These are phyloP conservation scores for Enteromius trimaculatus DNA, from an alignment of 2,797 vertebrate species.

Conservation along the genomic window DNA sequence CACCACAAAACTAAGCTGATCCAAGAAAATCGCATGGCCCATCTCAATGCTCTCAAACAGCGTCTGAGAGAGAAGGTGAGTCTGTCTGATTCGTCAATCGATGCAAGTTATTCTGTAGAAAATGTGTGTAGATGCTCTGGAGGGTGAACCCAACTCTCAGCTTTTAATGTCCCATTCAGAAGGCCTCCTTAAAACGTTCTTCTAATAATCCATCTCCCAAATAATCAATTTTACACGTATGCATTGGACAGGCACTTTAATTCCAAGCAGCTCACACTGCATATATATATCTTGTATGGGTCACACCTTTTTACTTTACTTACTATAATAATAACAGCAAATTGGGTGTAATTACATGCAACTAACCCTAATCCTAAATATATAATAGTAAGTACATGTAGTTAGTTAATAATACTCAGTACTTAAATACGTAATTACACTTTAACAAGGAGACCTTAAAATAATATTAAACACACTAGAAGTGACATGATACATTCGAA, in stretches of 20 bases:
- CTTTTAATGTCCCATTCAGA: background rate
- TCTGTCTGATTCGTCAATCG: background rate
- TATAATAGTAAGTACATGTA: too few relatives aligned
- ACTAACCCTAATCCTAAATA: too few relatives aligned
- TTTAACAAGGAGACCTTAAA: too few relatives aligned
- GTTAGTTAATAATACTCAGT: too few relatives aligned
- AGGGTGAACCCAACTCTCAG: background rate
- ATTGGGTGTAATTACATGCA: too few relatives aligned
- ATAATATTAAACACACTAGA: too few relatives aligned
- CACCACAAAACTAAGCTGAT: constrained; percentile 90
- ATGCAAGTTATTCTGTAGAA: background rate
- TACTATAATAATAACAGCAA: too few relatives aligned
- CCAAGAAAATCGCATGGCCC: constrained; percentile 88
- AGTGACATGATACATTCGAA: too few relatives aligned
- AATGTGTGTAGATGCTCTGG: too few relatives aligned
- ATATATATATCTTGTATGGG: too few relatives aligned
- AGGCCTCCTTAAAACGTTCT: background rate
- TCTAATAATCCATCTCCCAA: background rate
- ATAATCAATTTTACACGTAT: background rate
- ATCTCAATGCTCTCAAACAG: constrained; percentile 84
- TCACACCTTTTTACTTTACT: too few relatives aligned
- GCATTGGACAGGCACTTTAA: background rate
- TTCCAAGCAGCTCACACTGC: background rate
- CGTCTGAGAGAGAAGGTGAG: constrained; percentile 85
- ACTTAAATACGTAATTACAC: too few relatives aligned